These are phyloP conservation scores for Cladorhizidae sp. DNA, from an alignment of 37 sponge, comb jelly and placozoan species.

Conservation along the genomic window DNA sequence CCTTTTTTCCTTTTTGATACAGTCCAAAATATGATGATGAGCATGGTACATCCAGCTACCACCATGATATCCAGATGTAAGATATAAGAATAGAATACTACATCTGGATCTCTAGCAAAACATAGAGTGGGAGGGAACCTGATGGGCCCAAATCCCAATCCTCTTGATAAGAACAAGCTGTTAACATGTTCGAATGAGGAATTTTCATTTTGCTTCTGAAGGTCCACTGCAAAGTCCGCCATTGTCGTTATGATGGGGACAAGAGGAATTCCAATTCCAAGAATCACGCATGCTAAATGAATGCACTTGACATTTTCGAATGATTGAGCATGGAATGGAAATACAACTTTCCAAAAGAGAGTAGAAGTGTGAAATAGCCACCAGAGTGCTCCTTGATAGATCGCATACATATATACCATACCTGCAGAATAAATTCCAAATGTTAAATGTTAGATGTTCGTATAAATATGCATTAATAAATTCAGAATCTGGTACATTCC, in stretches of 20 bases:
- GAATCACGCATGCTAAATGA: conserved; percentile 17
- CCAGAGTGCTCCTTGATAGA: conserved; percentile 16
- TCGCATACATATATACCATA: conserved; percentile 8
- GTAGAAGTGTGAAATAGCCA: conserved; percentile 21
- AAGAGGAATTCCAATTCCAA: conserved; percentile 22
- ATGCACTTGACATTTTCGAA: conserved; percentile 17
- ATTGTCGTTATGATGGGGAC: conserved; percentile 1
- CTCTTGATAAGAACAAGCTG: background rate
- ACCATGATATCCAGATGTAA: conserved; percentile 20
- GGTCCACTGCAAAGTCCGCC: background rate
- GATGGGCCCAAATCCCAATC: background rate
- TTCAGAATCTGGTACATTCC: no score
- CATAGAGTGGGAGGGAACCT: conserved; percentile 4
- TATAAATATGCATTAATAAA: no score
- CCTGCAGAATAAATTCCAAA: conserved; percentile 21
- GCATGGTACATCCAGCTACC: conserved; percentile 6
- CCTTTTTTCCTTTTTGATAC: no score
- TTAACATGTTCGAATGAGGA: no score
- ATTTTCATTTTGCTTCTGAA: background rate
- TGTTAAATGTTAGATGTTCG: no score
- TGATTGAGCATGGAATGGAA: background rate
- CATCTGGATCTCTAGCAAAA: background rate
- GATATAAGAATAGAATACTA: background rate
- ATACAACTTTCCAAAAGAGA: conserved; percentile 17
- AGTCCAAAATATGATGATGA: conserved; percentile 21